These are phyloP conservation scores for Campaea margaritaria DNA, from an alignment of 2,888 invertebrate genomes.

Conservation along the genomic window DNA sequence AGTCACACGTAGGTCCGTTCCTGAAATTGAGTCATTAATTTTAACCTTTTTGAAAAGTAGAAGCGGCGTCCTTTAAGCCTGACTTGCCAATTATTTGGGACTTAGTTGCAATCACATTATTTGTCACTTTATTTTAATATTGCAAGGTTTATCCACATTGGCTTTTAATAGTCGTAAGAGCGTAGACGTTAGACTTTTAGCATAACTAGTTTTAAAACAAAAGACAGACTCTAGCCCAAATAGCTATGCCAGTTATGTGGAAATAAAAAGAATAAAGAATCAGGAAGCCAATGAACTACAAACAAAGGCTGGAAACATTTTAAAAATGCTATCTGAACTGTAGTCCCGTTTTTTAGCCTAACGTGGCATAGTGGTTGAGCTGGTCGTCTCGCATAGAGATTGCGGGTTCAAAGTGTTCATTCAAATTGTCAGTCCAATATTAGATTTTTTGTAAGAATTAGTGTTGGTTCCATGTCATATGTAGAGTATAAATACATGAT, in stretches of 20 bases:
- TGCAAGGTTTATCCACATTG: slow-evolving; percentile 31
- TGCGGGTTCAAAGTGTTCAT: no score
- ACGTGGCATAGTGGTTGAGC: no score
- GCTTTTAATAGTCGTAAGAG: no score
- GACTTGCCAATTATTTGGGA: slow-evolving; percentile 48
- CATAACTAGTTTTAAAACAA: slow-evolving; percentile 44
- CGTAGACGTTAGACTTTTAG: slow-evolving; percentile 28
- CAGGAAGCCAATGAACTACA: slow-evolving; percentile 44
- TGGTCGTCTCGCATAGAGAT: no score
- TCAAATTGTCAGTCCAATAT: no score
- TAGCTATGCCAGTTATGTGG: slow-evolving; percentile 30
- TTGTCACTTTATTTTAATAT: slow-evolving; percentile 42
- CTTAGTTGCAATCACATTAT: slow-evolving; percentile 52
- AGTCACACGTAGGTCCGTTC: slow-evolving; percentile 75
- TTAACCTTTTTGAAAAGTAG: slow-evolving; percentile 54
- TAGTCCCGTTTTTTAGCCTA: background rate
- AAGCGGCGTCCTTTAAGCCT: slow-evolving; percentile 66
- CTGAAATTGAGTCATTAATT: slow-evolving; percentile 80
- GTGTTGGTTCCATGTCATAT: no score
- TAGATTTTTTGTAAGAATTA: no score
- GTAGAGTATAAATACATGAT: no score
- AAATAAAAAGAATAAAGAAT: slow-evolving; percentile 36
- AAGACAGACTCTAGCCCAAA: slow-evolving; percentile 40
- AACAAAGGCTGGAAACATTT: slow-evolving; percentile 34
- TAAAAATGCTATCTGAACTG: slow-evolving; percentile 3